Conservation (phyloP, 2,888 invertebrate genomes). For the Brachylomia viminalis region DNA sequence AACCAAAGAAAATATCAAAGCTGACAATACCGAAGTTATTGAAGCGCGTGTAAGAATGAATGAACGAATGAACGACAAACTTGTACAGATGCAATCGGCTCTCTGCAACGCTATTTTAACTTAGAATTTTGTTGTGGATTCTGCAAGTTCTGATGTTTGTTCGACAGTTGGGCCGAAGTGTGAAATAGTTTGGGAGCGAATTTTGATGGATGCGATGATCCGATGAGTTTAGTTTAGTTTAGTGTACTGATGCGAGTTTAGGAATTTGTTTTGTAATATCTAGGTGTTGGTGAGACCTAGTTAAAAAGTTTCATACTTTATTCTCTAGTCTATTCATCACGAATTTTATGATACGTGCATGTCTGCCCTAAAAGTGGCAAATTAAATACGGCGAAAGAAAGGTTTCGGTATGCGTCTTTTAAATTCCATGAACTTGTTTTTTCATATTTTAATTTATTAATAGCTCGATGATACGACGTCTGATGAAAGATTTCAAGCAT, state of each 20-base stretch:
- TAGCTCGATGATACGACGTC: not conserved
- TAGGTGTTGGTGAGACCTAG: not conserved
- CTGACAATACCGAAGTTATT: conserved; percentile 57
- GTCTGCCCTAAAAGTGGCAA: not conserved
- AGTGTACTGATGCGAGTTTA: conserved; percentile 38
- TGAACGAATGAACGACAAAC: conserved; percentile 58
- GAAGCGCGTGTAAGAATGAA: conserved; percentile 59
- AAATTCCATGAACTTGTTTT: not conserved
- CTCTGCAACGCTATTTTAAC: conserved; percentile 65
- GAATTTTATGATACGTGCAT: not conserved
- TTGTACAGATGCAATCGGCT: conserved; percentile 62
- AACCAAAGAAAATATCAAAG: conserved; percentile 54
- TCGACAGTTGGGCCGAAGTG: conserved; percentile 45
- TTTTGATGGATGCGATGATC: conserved; percentile 54
- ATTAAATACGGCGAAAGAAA: not conserved
- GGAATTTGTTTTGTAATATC: conserved; percentile 32
- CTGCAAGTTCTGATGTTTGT: conserved; percentile 48
- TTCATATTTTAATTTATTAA: no score
- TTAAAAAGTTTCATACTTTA: conserved; percentile 13
- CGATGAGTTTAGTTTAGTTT: conserved; percentile 50
- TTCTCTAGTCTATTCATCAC: not conserved
- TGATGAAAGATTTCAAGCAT: not conserved
- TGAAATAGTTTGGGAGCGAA: conserved; percentile 41
- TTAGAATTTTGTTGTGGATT: conserved; percentile 58
- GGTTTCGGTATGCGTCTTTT: not conserved